A percentile compares a stretch with the other conserved stretches of the same genome.
Conservation (phyloP, 1,140 invertebrate genomes). For the Pentalonia nigronervosa region DNA sequence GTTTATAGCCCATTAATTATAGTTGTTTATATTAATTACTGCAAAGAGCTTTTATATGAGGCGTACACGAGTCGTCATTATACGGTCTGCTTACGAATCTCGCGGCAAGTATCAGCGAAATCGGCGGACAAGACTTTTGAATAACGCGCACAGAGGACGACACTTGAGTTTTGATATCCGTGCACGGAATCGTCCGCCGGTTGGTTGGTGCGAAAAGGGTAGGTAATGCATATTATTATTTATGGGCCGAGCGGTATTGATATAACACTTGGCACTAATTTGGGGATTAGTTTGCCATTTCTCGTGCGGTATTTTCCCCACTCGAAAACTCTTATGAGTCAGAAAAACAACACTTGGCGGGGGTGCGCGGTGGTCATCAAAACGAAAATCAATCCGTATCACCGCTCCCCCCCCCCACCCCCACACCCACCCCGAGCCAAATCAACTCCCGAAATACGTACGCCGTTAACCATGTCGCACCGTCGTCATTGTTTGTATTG, state of each 20-base stretch:
- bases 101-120: background rate
- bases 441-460: background rate
- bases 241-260: background rate
- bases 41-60: background rate
- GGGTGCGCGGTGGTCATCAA: background rate
- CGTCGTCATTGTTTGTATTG: background rate
- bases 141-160: background rate
- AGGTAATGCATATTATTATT: background rate
- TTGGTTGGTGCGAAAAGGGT: background rate
- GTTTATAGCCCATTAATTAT: background rate
- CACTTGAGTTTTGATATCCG: background rate
- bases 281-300: background rate
- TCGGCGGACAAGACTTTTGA: background rate
- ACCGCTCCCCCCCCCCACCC: too few relatives aligned
- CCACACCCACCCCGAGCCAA: too few relatives aligned
- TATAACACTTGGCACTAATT: background rate
- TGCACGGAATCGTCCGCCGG: background rate
- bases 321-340: background rate
- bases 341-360: background rate
- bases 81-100: background rate
- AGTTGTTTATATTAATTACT: background rate
- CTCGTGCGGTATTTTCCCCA: background rate
- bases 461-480: background rate
- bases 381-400: background rate
- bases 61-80: background rate